Evolutionary conservation across 2,113 vertebrate genomes (phyloP), one percentile per base, ranked within the genome.

Genomic region (Columba janthina): DNA sequence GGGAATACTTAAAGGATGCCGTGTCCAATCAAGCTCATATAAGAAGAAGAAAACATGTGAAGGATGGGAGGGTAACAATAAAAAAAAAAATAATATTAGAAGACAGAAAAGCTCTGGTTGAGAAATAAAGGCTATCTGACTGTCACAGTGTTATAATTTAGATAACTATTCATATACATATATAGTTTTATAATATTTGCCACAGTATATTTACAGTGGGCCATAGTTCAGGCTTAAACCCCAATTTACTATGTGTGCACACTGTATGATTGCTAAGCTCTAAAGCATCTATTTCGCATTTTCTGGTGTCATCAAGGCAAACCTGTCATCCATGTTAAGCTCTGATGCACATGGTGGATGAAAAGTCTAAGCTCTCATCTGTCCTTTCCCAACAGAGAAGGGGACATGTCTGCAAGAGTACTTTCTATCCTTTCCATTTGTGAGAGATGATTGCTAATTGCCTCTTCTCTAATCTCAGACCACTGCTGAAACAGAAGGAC

Each of bases 291-390:
- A 6, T 51, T 66, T n/a, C 65, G 51, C 57, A 61, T 65, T 21
- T 10, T 78, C 5, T 25, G 26, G 44, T 86, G 51, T 34, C 14
- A 76, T 28, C 2, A 84, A 84, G 31, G 42, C 26, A 66, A 87
- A 44, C 19, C 20, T 77, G 28, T 15, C 54, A 60, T 15, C 25
- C 38, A 21, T 2, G 6, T 13, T 2, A 5, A 85, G 38, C 60
- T 86, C n/a, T 58, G 62, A 77, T 0, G 1, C 42, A 62, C 36
- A 18, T 0, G 2, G 34, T 7, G 36, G 13, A 18, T 16, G 17
- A 9, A 50, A 89, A 75, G 18, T 57, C 73, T 77, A 34, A 74
- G 42, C n/a, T 81, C 46, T 58, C 51, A 36, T 9, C 56, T 28
- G 10, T 66, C 60, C 19, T 42, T 74, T 60, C 32, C 29, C 53